Conservation (phyloP, 1,140 invertebrate species). For the Teleogryllus occipitalis region DNA sequence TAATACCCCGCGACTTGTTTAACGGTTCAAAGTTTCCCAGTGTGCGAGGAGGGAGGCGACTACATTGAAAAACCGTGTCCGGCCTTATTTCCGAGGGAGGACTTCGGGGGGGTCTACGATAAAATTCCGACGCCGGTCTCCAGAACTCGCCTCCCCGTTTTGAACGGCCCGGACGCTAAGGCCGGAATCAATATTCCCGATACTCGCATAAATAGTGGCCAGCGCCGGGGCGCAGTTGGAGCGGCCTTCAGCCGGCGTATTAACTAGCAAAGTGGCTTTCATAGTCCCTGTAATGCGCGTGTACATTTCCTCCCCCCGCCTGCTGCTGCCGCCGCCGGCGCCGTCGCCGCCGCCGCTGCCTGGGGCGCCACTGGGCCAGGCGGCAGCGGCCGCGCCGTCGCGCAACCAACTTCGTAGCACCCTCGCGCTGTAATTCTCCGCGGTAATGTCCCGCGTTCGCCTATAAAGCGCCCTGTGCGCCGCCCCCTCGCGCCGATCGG, state of each 20-base stretch:
- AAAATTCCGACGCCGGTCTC: not conserved
- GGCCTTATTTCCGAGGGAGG: not conserved
- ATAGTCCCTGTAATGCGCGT: not conserved
- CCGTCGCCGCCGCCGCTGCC: no score
- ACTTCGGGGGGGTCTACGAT: not conserved
- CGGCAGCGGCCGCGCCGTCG: no score
- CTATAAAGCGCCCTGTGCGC: no score
- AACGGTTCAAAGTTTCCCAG: not conserved
- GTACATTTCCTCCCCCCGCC: not conserved
- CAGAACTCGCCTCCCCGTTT: no score
- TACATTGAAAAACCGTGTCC: not conserved
- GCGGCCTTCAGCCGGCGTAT: not conserved
- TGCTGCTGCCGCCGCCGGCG: no score
- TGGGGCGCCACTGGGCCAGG: no score
- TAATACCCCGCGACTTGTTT: not conserved
- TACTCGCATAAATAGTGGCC: not conserved
- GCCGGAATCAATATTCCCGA: not conserved
- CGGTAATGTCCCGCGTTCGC: not conserved
- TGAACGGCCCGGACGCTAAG: no score
- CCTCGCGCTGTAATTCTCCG: not conserved
- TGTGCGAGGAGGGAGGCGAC: not conserved
- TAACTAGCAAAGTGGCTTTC: constrained; percentile 1
- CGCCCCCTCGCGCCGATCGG: no score
- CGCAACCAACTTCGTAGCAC: not conserved
- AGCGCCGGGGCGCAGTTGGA: not conserved